Evolutionary conservation across 2,797 vertebrate species (phyloP).

Genomic region (Ctenosaura bakeri): DNA sequence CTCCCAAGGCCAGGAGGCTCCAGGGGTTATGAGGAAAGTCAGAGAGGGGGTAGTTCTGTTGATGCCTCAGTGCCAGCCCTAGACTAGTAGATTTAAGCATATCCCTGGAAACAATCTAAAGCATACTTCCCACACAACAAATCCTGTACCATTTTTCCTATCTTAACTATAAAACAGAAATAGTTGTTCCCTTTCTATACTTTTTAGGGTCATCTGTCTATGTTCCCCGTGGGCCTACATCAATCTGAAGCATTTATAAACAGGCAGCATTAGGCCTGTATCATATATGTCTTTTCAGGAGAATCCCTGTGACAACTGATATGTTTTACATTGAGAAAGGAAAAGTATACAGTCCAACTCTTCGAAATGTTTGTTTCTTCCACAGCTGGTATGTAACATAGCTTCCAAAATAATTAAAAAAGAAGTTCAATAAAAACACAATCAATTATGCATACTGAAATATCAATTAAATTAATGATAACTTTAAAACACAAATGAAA

Average conservation of each 20-base stretch:
- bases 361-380: background rate
- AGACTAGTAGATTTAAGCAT: background rate
- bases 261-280: background rate
- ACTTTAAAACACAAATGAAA: too few species aligned
- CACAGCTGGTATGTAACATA: too few species aligned
- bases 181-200: background rate
- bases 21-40: too few species aligned
- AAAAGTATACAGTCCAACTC: background rate
- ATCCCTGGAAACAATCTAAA: background rate
- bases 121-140: background rate
- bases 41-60: too few species aligned
- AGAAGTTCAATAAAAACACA: too few species aligned
- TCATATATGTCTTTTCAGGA: background rate
- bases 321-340: too few species aligned
- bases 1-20: too few species aligned
- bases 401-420: too few species aligned
- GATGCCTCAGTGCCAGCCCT: too few species aligned
- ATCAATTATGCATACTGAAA: too few species aligned
- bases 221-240: background rate
- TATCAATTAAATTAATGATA: too few species aligned
- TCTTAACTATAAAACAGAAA: background rate
- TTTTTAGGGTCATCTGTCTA: background rate
- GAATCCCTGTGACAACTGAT: background rate
- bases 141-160: background rate
- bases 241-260: background rate